Evolutionary conservation across 1,140 invertebrate genomes (phyloP).

Genomic region (Melitaea cinxia): DNA sequence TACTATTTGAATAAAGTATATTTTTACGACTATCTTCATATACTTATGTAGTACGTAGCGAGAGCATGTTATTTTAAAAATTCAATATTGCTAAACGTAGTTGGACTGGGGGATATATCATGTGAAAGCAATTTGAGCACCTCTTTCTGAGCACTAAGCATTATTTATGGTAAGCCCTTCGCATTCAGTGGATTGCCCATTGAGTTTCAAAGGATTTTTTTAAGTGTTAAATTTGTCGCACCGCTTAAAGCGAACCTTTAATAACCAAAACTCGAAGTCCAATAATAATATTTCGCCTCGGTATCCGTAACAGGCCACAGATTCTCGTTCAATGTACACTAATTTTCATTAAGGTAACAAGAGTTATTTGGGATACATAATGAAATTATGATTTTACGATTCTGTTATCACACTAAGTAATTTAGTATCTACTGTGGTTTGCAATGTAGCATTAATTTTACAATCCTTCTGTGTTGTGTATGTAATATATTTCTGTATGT

Average conservation of each 20-base stretch:
- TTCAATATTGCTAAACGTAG: slow-evolving; percentile 68
- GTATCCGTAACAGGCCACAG: not conserved
- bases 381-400: slow-evolving; percentile 12
- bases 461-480: not conserved
- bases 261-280: not conserved
- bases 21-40: not conserved
- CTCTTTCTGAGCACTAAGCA: slow-evolving; percentile 69
- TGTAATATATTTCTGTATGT: not conserved
- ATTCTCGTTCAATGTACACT: slow-evolving; percentile 5
- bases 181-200: slow-evolving; percentile 70
- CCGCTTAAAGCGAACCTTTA: not conserved
- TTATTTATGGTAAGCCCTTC: slow-evolving; percentile 75
- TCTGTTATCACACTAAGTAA: slow-evolving; percentile 7
- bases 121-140: slow-evolving; percentile 76
- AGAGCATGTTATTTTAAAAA: slow-evolving; percentile 61
- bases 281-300: slow-evolving; percentile 1
- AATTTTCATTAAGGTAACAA: slow-evolving; percentile 10
- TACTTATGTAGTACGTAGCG: not conserved
- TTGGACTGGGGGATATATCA: slow-evolving; percentile 66
- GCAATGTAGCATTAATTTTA: not conserved
- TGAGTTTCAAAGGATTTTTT: slow-evolving; percentile 63
- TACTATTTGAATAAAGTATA: not conserved
- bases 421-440: slow-evolving; percentile 1
- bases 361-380: slow-evolving; percentile 8
- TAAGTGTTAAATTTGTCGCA: slow-evolving; percentile 41